Conservation (phyloP, 2,888 invertebrate genomes). For the Agrotis exclamationis region DNA sequence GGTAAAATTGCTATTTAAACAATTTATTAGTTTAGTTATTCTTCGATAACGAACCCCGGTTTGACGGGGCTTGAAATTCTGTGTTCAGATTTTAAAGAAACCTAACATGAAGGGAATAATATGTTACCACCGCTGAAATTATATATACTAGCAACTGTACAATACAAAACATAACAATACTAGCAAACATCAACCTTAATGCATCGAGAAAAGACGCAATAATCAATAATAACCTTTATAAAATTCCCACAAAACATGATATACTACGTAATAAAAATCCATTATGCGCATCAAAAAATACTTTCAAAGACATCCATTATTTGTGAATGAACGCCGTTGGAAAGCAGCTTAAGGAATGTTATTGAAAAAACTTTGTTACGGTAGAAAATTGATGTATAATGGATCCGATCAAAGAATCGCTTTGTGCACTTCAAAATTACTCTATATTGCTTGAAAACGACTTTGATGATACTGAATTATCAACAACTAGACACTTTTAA, state of each 20-base stretch:
- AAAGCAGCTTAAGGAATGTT: slow-evolving; percentile 46
- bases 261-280: slow-evolving; percentile 21
- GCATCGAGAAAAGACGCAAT: neutral
- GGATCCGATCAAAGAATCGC: slow-evolving; percentile 33
- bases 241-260: neutral
- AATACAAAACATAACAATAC: neutral
- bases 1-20: no score
- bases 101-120: no score
- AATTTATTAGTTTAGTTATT: no score
- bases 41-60: no score
- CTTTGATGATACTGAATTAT: slow-evolving; percentile 16
- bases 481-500: no score
- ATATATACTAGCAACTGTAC: no score
- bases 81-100: no score
- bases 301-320: slow-evolving; percentile 38
- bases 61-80: no score
- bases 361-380: slow-evolving; percentile 37
- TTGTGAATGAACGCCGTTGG: slow-evolving; percentile 34
- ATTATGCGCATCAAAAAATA: slow-evolving; percentile 36
- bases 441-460: slow-evolving; percentile 18
- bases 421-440: slow-evolving; percentile 35
- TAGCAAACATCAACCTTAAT: neutral
- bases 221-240: neutral
- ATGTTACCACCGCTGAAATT: no score
- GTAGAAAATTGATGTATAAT: slow-evolving; percentile 55